These are phyloP conservation scores for Brenthis ino DNA, from an alignment of 2,888 invertebrate species.

Conservation along the genomic window DNA sequence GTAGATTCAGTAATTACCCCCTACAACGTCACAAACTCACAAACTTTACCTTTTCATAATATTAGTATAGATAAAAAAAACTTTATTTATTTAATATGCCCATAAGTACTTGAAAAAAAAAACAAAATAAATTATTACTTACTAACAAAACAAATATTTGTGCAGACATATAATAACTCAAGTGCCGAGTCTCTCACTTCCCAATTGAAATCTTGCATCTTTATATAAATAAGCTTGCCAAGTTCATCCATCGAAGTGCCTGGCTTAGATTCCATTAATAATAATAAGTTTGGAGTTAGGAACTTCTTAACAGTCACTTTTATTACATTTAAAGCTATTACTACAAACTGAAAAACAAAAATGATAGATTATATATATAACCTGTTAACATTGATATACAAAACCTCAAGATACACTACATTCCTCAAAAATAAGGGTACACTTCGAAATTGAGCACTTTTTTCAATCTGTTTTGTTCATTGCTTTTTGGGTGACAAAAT, in stretches of 20 bases:
- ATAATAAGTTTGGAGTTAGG: slow-evolving; percentile 88
- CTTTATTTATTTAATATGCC: no score
- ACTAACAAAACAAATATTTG: slow-evolving; percentile 87
- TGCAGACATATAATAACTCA: slow-evolving; percentile 87
- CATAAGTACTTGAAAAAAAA: neutral
- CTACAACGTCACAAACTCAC: no score
- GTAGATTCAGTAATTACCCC: no score
- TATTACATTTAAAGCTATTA: slow-evolving; percentile 87
- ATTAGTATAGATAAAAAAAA: no score
- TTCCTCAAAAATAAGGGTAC: no score
- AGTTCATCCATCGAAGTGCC: slow-evolving; percentile 85
- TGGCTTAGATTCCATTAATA: slow-evolving; percentile 85
- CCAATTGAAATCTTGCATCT: slow-evolving; percentile 88
- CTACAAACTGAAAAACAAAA: slow-evolving; percentile 82
- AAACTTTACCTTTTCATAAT: no score
- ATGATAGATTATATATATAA: neutral
- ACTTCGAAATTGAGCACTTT: no score
- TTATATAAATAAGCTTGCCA: slow-evolving; percentile 85
- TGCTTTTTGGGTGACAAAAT: no score
- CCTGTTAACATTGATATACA: neutral
- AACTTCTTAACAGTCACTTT: slow-evolving; percentile 88
- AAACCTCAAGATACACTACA: neutral
- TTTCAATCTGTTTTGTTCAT: no score
- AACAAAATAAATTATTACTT: slow-evolving; percentile 54
- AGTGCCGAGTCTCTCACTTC: slow-evolving; percentile 90